Evolutionary conservation across 2,797 vertebrate genomes (phyloP).

Genomic region (Falco columbarius): DNA sequence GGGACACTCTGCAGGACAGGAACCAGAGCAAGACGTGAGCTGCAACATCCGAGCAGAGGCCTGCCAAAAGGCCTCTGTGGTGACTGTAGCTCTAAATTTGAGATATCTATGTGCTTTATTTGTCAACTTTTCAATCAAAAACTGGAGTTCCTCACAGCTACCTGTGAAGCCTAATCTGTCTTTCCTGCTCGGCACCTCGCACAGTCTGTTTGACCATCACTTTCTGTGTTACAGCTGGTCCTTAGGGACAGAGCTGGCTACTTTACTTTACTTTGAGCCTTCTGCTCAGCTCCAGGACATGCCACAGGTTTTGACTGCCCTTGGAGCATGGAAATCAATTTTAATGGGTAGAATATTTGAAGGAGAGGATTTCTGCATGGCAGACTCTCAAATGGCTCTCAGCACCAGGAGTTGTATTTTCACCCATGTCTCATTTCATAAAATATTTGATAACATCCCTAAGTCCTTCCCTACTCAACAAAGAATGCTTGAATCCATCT

Average conservation of each 20-base stretch:
- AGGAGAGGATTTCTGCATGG: neutral
- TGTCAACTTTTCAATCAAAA: neutral
- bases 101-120: neutral
- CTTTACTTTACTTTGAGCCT: neutral
- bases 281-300: neutral
- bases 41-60: neutral
- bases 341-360: neutral
- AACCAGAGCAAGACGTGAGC: fast-evolving
- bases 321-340: neutral
- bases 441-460: neutral
- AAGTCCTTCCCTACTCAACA: neutral
- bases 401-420: neutral
- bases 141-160: neutral
- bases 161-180: neutral
- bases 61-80: neutral
- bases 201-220: neutral
- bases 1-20: neutral
- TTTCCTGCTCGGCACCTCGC: neutral
- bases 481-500: neutral
- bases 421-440: neutral
- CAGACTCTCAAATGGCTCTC: neutral
- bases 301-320: neutral
- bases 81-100: neutral
- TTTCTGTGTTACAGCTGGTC: neutral
- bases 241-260: neutral